Base-by-base conservation (phyloP, 2,888 invertebrate species). In the Drosophila ustulata region DNA sequence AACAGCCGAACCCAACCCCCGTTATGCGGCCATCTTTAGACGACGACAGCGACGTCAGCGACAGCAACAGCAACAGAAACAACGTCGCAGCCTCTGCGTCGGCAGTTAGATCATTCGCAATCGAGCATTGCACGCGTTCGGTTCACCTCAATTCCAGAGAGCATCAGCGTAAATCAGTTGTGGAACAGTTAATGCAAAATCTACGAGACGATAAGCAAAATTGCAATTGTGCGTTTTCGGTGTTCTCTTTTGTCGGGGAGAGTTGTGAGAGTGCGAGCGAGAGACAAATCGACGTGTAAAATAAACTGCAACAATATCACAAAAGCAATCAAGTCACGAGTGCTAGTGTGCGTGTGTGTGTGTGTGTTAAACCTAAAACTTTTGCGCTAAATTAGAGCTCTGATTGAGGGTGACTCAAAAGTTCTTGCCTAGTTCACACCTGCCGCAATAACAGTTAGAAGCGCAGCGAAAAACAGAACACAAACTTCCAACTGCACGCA, bases 91-190 rank as follows among this genome's bases (percentile, higher is more conserved):
- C 75, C 59, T 41, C 65, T 49, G 68, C 66, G 57, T 53, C 65
- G 66, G 61, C 86, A 80, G 84, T 90, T 86, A 90, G 90, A 91
- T 91, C 90, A 90, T 91, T 91, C 91, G 91, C 89, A 78, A 80
- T 73, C 81, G 77, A 85, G 78, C 84, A 78, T 75, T 87, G 75
- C 79, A 75, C 90, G 85, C 84, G 85, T 87, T 89, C 85, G 85
- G 85, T 89, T 71, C 78, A 68, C 37, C 23, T 32, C 43, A 8
- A 13, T n/a, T 25, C 25, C 32, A 30, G 8, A 4, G 13, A 18
- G 37, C 6, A 53, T 53, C 34, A 26, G 43, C n/a, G 18, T 53
- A 64, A 32, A 23, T 45, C 45, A 72, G 72, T 71, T 71, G 64
- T 49, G 4, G 18, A 58, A 57, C 58, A 78, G 74, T 28, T n/a